phyloP scores from a whole-genome alignment of 2,113 vertebrate species.

The Mirza zaza region DNA sequence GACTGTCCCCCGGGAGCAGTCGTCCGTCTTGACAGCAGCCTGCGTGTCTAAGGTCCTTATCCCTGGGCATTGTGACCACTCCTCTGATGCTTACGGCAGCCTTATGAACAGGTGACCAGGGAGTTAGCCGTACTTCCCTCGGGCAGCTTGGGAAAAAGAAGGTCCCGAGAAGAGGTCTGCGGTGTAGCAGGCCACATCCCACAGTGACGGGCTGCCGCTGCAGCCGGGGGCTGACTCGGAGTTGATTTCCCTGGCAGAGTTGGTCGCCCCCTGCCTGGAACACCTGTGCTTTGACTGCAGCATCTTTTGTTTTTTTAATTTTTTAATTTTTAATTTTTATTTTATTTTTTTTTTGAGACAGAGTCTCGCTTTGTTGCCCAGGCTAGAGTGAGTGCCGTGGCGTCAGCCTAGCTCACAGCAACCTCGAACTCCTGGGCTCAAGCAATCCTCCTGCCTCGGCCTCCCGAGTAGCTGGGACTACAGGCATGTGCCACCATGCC shows the following conservation, averaged over 20 bases:
- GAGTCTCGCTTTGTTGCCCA: no score
- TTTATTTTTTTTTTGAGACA: no score
- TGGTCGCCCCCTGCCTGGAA: no score
- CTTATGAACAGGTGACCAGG: not conserved
- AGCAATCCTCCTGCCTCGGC: no score
- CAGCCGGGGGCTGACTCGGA: not conserved
- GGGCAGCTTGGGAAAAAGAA: not conserved
- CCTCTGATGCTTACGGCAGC: not conserved
- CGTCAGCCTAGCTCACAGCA: no score
- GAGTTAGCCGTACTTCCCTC: not conserved
- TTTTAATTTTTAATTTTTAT: no score
- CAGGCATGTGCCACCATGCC: no score
- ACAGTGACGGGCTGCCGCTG: not conserved
- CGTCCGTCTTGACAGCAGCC: not conserved
- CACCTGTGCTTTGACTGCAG: not conserved
- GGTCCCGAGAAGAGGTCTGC: not conserved
- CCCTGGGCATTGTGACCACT: fast-evolving
- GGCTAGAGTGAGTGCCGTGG: no score
- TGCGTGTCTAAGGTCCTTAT: no score
- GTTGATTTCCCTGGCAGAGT: not conserved
- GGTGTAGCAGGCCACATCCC: fast-evolving
- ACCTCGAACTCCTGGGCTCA: no score
- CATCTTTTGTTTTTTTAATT: no score
- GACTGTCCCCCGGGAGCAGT: not conserved
- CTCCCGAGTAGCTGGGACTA: no score